Percentiles rank a stretch among this genome's conserved stretches.
phyloP scores from a whole-genome alignment of 2,797 vertebrate genomes.

The Sebastes kiyomatsui region DNA sequence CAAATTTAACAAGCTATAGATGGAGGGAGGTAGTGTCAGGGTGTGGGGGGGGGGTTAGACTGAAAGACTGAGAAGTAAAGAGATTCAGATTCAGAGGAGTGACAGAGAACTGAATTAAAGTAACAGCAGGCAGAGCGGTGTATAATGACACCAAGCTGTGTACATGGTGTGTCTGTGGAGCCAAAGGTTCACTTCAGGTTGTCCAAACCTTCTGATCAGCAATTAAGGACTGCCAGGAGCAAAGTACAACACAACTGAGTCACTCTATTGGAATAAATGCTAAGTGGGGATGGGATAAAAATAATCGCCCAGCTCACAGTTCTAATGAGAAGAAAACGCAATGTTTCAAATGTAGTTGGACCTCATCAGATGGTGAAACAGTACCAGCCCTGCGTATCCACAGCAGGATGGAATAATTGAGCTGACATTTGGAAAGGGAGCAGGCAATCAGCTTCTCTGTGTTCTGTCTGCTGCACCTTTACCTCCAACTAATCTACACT shows the following conservation, averaged over 20 bases:
- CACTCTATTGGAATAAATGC: background rate
- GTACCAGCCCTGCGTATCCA: background rate
- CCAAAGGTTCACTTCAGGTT: background rate
- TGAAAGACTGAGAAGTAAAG: slow-evolving; percentile 4
- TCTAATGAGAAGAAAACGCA: background rate
- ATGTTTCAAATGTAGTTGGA: slow-evolving; percentile 4
- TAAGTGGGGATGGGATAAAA: background rate
- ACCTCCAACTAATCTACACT: background rate
- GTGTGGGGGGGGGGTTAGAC: background rate
- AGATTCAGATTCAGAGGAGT: slow-evolving; percentile 1
- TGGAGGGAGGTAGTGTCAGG: background rate
- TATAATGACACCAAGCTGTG: background rate
- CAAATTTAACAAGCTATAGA: slow-evolving; percentile 72
- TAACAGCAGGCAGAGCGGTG: background rate
- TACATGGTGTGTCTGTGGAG: background rate
- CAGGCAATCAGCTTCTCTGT: background rate
- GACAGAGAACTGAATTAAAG: slow-evolving; percentile 16
- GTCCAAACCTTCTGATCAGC: background rate
- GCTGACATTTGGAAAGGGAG: slow-evolving; percentile 19
- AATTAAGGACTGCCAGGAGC: slow-evolving; percentile 7
- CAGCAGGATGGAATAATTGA: slow-evolving; percentile 2
- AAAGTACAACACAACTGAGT: background rate
- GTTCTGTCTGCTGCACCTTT: background rate
- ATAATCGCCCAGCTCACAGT: background rate
- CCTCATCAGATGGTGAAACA: slow-evolving; percentile 15